Evolutionary conservation across 2,797 vertebrate species (phyloP), one percentile per base, ranked within the genome.

Genomic region (Rhabdophis nuchalis): DNA sequence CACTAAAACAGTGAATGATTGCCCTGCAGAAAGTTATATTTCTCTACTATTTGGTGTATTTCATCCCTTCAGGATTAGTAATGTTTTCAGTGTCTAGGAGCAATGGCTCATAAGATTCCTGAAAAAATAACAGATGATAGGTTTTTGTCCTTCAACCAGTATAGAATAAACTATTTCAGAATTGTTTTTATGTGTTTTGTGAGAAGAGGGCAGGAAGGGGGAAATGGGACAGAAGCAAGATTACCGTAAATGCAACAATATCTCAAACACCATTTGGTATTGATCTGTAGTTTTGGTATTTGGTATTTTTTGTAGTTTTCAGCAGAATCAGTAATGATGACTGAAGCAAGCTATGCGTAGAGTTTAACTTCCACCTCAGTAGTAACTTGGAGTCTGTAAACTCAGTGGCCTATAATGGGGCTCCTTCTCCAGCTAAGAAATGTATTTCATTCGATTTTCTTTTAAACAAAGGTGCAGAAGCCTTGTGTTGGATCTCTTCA

Each of bases 11-110:
- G 23, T 32, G 85, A 91, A 58, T 82, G 94, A 95, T 94, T 87
- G 85, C 82, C 36, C 82, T 93, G 92, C 27, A 92, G 89, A 92
- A 64, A 92, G 57, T 85, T 91, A 91, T 95, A 92, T 87, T 29
- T 92, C 56, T 93, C 92, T 94, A 94, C 64, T 94, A 18, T 86
- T 93, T 90, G 61, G 32, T 41, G 29, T 85, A 60, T 29, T 57
- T 5, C 90, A 18, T 46, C 56, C 90, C 90, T 32, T 92, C 89
- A 91, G 1, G 72, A 89, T 27, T 57, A 95, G 93, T 9, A 27
- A 92, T 61, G 32, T 25, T 91, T 91, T 86, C 91, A 91, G 0
- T 85, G 77, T 94, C 27, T 68, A 88, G 82, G 64, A 93, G 89
- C 77, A 86, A 90, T 36, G 86, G 87, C 29, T 93, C 88, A 88